A percentile compares a stretch with the other conserved stretches of the same genome.
Conservation (phyloP, 2,797 vertebrate genomes). For the Sebastolobus alascanus region DNA sequence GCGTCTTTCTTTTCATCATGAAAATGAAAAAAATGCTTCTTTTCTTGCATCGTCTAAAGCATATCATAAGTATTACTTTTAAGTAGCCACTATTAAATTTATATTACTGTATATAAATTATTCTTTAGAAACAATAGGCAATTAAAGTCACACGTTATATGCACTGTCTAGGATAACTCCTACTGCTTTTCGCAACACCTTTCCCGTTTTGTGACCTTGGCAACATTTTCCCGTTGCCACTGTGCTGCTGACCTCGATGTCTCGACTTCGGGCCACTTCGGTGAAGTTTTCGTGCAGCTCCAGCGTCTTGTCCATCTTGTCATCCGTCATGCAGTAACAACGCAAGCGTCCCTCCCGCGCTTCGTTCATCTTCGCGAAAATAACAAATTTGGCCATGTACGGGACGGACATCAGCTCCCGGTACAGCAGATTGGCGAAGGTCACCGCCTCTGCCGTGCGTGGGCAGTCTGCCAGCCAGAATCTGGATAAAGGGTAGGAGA, state of each 20-base stretch:
- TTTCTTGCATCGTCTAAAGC: background rate
- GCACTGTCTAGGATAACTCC: no score
- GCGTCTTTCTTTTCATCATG: background rate
- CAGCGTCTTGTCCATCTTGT: slow-evolving; percentile 98
- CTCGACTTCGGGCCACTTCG: slow-evolving; percentile 96
- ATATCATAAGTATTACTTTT: background rate
- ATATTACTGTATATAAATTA: no score
- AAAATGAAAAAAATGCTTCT: background rate
- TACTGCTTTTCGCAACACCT: background rate
- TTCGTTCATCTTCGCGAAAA: slow-evolving; percentile 99
- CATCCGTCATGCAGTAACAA: slow-evolving; percentile 99
- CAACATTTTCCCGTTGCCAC: background rate
- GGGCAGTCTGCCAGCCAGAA: slow-evolving; percentile 99
- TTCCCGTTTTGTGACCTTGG: background rate
- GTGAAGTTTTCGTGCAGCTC: slow-evolving; percentile 98
- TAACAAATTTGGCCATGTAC: slow-evolving; percentile 99
- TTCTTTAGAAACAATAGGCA: no score
- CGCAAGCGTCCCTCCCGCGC: slow-evolving; percentile 94
- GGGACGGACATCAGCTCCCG: slow-evolving; percentile 94
- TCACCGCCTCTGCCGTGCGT: slow-evolving; percentile 94
- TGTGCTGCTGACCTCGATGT: slow-evolving; percentile 91
- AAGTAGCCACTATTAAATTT: accelerated
- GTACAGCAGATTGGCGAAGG: slow-evolving; percentile 95
- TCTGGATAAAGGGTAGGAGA: slow-evolving; percentile 73
- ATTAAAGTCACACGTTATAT: no score